Conservation (phyloP, 2,113 vertebrate species). For the Anas platyrhynchos region DNA sequence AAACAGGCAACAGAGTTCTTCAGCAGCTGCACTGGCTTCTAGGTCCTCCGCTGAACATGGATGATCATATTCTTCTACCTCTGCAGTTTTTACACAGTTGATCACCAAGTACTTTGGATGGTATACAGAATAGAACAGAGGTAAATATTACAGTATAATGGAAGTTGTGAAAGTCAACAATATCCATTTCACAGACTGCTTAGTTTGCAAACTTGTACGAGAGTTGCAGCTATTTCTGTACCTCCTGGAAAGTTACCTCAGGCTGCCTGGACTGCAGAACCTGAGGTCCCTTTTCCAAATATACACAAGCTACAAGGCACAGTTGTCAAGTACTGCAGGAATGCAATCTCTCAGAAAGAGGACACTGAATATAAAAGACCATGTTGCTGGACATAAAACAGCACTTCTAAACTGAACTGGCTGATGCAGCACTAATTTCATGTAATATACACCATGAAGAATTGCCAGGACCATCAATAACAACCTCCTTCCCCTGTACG, state of each 20-base stretch:
- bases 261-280: background rate
- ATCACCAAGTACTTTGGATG: background rate
- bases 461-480: background rate
- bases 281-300: background rate
- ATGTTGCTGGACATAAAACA: background rate
- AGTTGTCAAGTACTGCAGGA: background rate
- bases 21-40: background rate
- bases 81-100: background rate
- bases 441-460: background rate
- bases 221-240: background rate
- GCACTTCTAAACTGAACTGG: background rate
- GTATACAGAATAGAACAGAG: background rate
- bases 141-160: background rate
- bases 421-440: background rate
- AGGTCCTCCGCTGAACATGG: background rate
- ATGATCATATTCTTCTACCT: accelerated
- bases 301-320: background rate
- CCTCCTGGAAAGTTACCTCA: background rate
- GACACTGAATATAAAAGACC: background rate
- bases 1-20: background rate
- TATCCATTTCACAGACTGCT: background rate
- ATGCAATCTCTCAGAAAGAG: background rate
- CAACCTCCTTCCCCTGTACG: background rate
- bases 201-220: background rate
- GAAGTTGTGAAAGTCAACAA: background rate